Percentiles rank a stretch among this genome's conserved stretches.
phyloP scores from a whole-genome alignment of 2,113 vertebrate species.

The Pongo abelii region DNA sequence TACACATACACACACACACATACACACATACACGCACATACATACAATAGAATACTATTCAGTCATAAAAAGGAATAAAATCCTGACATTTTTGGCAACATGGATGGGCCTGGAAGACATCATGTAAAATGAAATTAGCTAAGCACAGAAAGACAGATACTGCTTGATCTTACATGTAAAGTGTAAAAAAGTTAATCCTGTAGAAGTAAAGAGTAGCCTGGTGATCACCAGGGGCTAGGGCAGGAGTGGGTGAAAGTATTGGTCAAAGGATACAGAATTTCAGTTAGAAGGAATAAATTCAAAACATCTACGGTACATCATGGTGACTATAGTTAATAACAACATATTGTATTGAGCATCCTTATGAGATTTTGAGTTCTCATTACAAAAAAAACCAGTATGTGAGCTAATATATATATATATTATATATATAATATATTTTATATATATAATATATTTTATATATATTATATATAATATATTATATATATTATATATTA shows the following conservation, averaged over 20 bases:
- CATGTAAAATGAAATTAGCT: not conserved
- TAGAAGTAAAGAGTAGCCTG: not conserved
- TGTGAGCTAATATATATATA: not conserved
- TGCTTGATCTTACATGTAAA: too few relatives aligned
- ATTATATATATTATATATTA: too few relatives aligned
- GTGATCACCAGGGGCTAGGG: too few relatives aligned
- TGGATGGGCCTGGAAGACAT: not conserved
- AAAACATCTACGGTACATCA: not conserved
- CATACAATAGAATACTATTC: not conserved
- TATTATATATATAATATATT: not conserved
- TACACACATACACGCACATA: too few relatives aligned
- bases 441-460: too few relatives aligned
- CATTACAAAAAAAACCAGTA: not conserved
- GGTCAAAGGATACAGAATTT: not conserved
- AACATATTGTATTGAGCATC: not conserved
- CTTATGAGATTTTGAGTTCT: not conserved
- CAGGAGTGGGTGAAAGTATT: too few relatives aligned
- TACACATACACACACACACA: too few relatives aligned
- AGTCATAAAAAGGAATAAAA: not conserved
- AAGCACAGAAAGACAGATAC: not conserved
- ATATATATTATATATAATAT: too few relatives aligned
- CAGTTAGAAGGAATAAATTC: not conserved
- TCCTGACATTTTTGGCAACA: not conserved
- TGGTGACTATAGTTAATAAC: not conserved
- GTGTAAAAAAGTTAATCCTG: too few relatives aligned